Percentiles rank a stretch among this genome's conserved stretches.
Conservation (phyloP, 2,888 invertebrate species). For the Stenotaenia linearis region DNA sequence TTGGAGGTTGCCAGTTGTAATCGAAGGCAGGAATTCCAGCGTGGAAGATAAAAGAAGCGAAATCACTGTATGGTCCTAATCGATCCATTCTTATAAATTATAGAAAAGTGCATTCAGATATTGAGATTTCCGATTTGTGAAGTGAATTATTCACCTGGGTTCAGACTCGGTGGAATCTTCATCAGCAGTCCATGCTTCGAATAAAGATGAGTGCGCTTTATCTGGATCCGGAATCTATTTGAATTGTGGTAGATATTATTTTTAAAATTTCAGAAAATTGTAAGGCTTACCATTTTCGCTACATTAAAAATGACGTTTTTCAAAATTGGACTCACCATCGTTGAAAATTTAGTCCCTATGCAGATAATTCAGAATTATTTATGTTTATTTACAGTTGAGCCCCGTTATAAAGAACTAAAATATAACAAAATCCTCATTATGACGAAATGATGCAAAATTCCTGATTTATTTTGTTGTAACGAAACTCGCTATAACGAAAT, state of each 20-base stretch:
- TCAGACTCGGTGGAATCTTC: background rate
- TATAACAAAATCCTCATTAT: too few species aligned
- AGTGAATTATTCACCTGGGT: background rate
- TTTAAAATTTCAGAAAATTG: background rate
- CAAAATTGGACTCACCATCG: conserved; percentile 38
- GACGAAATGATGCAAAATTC: too few species aligned
- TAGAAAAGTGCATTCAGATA: background rate
- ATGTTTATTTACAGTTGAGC: too few species aligned
- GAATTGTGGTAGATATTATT: background rate
- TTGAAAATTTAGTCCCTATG: conserved; percentile 42
- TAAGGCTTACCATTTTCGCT: conserved; percentile 38
- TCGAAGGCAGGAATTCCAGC: conserved; percentile 33
- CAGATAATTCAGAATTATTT: too few species aligned
- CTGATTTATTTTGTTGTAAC: background rate
- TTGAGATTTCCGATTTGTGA: background rate
- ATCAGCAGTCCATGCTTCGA: conserved; percentile 1
- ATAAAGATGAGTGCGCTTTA: background rate
- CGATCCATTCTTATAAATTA: background rate
- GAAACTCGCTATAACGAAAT: too few species aligned
- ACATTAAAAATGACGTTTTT: conserved; percentile 38
- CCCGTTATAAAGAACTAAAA: too few species aligned
- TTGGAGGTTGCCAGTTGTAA: conserved; percentile 20
- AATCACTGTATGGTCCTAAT: conserved; percentile 33
- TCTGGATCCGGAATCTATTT: conserved; percentile 31
- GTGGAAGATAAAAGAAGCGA: conserved; percentile 27